A percentile compares a stretch with the other conserved stretches of the same genome.
These are phyloP conservation scores for Myotis lucifugus DNA, from an alignment of 2,113 vertebrate species.

Conservation along the genomic window DNA sequence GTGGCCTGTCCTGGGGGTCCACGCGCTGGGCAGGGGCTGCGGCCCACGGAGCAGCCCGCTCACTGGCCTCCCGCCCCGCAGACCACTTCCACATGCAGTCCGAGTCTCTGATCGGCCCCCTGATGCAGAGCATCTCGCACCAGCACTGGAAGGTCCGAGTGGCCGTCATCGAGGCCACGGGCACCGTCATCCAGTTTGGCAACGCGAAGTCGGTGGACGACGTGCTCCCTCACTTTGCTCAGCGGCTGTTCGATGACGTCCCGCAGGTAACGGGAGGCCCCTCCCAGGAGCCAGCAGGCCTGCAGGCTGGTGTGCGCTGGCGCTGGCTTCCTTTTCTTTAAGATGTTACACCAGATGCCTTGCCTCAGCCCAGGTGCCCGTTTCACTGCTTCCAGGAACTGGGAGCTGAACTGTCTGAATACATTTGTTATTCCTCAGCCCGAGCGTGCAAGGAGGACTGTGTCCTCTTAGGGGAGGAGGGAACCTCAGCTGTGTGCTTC, in stretches of 20 bases:
- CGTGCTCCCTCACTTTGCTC: conserved; percentile 94
- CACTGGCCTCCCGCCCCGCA: conserved; percentile 67
- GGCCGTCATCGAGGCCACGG: conserved; percentile 91
- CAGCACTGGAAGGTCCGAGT: conserved; percentile 95
- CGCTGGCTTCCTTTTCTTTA: too few relatives aligned
- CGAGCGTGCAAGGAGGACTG: too few relatives aligned
- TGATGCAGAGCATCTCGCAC: conserved; percentile 94
- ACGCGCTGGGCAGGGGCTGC: accelerated
- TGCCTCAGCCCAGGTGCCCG: not conserved
- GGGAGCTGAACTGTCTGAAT: not conserved
- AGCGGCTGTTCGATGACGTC: conserved; percentile 95
- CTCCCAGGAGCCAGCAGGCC: accelerated
- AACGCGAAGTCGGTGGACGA: conserved; percentile 92
- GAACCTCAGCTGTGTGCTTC: not conserved
- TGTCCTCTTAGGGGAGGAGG: not conserved
- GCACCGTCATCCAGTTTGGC: conserved; percentile 91
- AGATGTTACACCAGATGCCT: accelerated
- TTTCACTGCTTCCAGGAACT: not conserved
- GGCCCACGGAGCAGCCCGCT: not conserved
- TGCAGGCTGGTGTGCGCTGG: not conserved
- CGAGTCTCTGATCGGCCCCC: conserved; percentile 91
- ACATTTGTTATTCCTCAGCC: not conserved
- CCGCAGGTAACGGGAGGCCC: conserved; percentile 87
- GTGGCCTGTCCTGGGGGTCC: not conserved
- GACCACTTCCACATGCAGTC: conserved; percentile 97